phyloP scores from a whole-genome alignment of 2,888 invertebrate species.

The Epinotia brunnichana region DNA sequence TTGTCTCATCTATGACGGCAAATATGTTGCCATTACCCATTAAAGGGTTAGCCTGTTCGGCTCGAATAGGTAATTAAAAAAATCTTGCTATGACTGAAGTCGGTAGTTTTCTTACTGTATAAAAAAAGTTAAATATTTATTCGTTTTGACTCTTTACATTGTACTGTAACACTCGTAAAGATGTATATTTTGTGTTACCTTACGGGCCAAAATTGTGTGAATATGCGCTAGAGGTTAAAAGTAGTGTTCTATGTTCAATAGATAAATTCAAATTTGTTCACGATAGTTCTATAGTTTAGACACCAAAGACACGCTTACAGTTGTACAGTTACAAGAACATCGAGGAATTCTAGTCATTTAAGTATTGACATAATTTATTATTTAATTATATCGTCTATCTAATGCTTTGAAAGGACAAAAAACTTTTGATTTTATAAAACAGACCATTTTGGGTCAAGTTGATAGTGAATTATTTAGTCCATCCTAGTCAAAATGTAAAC shows the following conservation, averaged over 20 bases:
- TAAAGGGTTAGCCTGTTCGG: no score
- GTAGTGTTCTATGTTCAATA: background rate
- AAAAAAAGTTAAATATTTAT: background rate
- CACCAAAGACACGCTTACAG: slow-evolving; percentile 19
- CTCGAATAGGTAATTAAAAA: background rate
- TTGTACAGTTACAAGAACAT: slow-evolving; percentile 24
- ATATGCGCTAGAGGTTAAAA: background rate
- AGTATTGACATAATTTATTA: slow-evolving; percentile 5
- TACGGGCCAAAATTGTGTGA: slow-evolving; percentile 16
- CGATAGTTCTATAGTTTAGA: slow-evolving; percentile 8
- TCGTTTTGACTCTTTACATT: background rate
- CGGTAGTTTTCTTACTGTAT: background rate
- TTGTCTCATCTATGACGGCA: no score
- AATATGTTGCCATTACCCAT: no score
- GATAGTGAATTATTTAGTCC: background rate
- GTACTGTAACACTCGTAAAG: background rate
- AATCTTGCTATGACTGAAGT: background rate
- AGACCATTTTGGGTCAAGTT: background rate
- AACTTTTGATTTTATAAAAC: background rate
- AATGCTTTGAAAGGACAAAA: background rate
- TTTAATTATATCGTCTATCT: background rate
- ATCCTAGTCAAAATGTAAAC: slow-evolving; percentile 54
- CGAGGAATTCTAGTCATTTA: slow-evolving; percentile 36
- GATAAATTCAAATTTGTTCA: background rate
- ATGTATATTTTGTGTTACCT: slow-evolving; percentile 1